Evolutionary conservation across 1,140 invertebrate genomes (phyloP).

Genomic region (Neoseiulus cucumeris): DNA sequence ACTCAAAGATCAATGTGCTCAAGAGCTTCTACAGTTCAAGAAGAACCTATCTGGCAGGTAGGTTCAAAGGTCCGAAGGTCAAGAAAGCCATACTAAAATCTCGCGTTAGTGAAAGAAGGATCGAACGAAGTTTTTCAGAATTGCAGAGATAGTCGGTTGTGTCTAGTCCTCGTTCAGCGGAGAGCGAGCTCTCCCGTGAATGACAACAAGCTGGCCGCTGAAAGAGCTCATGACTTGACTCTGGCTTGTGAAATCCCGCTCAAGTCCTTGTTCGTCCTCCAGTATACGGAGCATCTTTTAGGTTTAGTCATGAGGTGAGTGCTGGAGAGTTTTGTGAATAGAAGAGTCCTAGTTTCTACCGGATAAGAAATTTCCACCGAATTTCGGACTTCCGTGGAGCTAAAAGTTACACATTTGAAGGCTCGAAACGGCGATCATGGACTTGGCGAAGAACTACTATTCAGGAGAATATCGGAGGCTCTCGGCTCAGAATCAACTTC

Average conservation of each 20-base stretch:
- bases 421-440: constrained; percentile 77
- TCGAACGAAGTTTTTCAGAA: constrained; percentile 7
- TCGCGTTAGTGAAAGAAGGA: background rate
- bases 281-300: constrained; percentile 65
- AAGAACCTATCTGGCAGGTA: constrained; percentile 58
- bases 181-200: constrained; percentile 29
- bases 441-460: constrained; percentile 78
- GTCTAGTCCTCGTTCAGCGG: constrained; percentile 50
- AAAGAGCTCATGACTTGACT: constrained; percentile 68
- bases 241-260: constrained; percentile 70
- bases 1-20: constrained; percentile 3
- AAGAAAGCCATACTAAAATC: too few relatives aligned
- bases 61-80: too few relatives aligned
- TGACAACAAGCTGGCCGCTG: constrained; percentile 65
- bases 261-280: constrained; percentile 75
- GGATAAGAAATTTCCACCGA: too few relatives aligned
- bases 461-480: constrained; percentile 39
- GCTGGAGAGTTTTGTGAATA: too few relatives aligned
- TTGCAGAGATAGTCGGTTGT: constrained; percentile 7
- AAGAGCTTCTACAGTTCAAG: constrained; percentile 46
- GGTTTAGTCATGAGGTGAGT: constrained; percentile 45
- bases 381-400: too few relatives aligned
- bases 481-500: background rate
- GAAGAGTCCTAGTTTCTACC: too few relatives aligned
- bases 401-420: too few relatives aligned